Percentiles rank a stretch among this genome's conserved stretches.
Evolutionary conservation across 2,113 vertebrate species (phyloP).

Genomic region (Toxotes chatareus): DNA sequence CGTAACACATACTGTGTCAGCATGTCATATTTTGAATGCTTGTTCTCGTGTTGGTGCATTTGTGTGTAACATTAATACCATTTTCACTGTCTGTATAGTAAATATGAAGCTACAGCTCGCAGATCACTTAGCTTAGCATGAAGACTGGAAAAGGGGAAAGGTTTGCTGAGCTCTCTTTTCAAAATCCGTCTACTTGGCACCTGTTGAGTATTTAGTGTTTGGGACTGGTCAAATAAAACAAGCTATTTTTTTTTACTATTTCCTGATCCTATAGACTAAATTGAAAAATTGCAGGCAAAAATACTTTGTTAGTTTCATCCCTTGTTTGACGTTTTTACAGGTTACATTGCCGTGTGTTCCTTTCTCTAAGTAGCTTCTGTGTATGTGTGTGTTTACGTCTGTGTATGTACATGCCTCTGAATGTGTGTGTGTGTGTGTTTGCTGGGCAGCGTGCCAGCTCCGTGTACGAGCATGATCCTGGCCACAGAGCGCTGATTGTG

Average conservation of each 20-base stretch:
- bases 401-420: not conserved
- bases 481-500: slow-evolving; percentile 78
- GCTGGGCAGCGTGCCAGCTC: slow-evolving; percentile 55
- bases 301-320: not conserved
- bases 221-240: not conserved
- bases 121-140: not conserved
- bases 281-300: not conserved
- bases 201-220: not conserved
- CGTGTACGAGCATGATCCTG: slow-evolving; percentile 45
- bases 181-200: no score
- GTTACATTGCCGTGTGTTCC: not conserved
- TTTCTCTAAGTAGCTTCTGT: not conserved
- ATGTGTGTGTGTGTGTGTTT: slow-evolving; percentile 3
- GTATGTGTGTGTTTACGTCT: not conserved
- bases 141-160: not conserved
- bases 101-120: not conserved
- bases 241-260: not conserved
- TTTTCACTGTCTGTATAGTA: not conserved
- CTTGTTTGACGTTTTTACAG: not conserved
- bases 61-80: not conserved
- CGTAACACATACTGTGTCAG: not conserved
- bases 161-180: no score
- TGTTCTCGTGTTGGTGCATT: not conserved
- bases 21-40: not conserved
- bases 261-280: not conserved